Conservation (phyloP, 2,888 invertebrate species). For the Hirtodrosophila trivittata region DNA sequence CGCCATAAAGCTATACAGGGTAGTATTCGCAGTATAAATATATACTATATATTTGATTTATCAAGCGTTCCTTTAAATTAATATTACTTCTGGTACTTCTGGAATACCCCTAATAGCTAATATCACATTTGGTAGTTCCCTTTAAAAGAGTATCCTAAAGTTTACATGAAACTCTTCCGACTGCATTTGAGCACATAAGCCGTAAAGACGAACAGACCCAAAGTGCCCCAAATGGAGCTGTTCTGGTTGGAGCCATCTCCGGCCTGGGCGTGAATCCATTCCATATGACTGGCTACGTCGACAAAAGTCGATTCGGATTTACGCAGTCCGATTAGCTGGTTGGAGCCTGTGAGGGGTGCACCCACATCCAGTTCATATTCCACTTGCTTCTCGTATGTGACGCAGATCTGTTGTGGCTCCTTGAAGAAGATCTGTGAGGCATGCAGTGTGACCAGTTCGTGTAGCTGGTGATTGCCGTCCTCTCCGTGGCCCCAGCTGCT, state of each 20-base stretch:
- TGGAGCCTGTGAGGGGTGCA: conserved; percentile 54
- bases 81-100: conserved; percentile 9
- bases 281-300: conserved; percentile 55
- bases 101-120: conserved; percentile 42
- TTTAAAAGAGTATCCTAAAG: too few relatives aligned
- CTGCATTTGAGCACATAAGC: conserved; percentile 64
- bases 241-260: conserved; percentile 74
- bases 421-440: conserved; percentile 26
- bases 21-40: too few relatives aligned
- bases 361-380: conserved; percentile 46
- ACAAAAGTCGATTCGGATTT: conserved; percentile 40
- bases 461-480: conserved; percentile 41
- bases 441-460: conserved; percentile 44
- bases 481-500: conserved; percentile 56
- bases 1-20: too few relatives aligned
- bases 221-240: conserved; percentile 78
- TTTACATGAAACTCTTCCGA: conserved; percentile 31
- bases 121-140: conserved; percentile 48
- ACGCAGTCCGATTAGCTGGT: conserved; percentile 44
- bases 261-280: conserved; percentile 71
- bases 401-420: conserved; percentile 31
- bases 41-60: too few relatives aligned
- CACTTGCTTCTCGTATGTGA: conserved; percentile 15
- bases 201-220: conserved; percentile 74
- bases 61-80: too few relatives aligned